Conservation (phyloP, 2,888 invertebrate genomes). For the Zygaena filipendulae region DNA sequence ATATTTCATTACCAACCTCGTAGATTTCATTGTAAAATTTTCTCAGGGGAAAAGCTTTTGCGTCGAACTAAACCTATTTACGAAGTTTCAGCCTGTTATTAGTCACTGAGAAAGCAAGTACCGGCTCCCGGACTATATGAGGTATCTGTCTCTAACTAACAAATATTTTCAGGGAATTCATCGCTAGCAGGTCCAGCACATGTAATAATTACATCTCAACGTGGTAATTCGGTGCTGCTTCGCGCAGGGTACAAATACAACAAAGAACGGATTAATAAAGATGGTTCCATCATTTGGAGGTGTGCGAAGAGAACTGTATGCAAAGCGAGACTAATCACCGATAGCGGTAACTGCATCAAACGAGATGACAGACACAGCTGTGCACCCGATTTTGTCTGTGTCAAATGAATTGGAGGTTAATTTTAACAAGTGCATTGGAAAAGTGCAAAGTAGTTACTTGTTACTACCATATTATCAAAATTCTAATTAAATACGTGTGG, state of each 20-base stretch:
- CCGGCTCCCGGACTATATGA: conserved; percentile 1
- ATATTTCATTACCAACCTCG: conserved; percentile 1
- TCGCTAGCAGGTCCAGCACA: conserved; percentile 2
- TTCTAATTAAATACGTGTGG: no score
- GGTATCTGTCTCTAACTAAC: conserved; percentile 2
- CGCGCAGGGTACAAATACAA: conserved; percentile 13
- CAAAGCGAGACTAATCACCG: conserved; percentile 10
- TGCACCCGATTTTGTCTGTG: conserved; percentile 10
- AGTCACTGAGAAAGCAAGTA: conserved; percentile 1
- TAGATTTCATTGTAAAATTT: conserved; percentile 3
- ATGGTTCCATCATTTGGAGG: conserved; percentile 9
- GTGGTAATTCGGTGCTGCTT: conserved; percentile 12
- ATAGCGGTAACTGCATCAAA: conserved; percentile 6
- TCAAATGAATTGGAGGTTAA: conserved; percentile 1
- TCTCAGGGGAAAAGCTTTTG: conserved; percentile 2
- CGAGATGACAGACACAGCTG: conserved; percentile 12
- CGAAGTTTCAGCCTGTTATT: no score
- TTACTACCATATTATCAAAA: no score
- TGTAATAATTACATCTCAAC: conserved; percentile 3
- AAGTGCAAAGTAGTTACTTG: conserved; percentile 4
- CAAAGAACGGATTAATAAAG: conserved; percentile 9
- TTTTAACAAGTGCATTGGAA: conserved; percentile 3
- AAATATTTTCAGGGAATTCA: conserved; percentile 5
- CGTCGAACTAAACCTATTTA: no score
- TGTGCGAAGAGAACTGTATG: conserved; percentile 12